Base-by-base conservation (phyloP, 2,888 invertebrate genomes). In the Deroplatys truncata region DNA sequence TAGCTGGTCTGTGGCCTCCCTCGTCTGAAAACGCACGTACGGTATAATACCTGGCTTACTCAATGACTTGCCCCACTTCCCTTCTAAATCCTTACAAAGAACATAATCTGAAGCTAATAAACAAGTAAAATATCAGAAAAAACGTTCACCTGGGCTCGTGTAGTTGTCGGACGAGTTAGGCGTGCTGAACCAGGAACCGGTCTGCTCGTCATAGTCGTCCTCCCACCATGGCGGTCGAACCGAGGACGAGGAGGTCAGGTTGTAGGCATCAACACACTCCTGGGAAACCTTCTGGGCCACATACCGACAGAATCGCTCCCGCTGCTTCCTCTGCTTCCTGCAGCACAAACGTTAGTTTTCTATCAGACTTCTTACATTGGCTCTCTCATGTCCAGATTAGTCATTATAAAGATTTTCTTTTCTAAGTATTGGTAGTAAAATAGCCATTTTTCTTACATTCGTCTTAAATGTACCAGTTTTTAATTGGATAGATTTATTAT, bases 301-400 rank as follows among this genome's bases (percentile, higher is more conserved):
- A 90, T 95, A 95, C 91, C 96, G 95, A 93, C 97, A 97, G 56
- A 96, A 94, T 91, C 96, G 95, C 92, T 97, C 97, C 91, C 96
- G 96, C 93, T 97, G 95, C 93, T 95, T 96, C 92, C 96, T 96
- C 89, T 96, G 94, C 94, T 97, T 97, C 97, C 96, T 96, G 94
- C 28, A 93, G 93, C 90, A 90, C 90, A 91, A 29, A 7, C 28
- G 35, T 28, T 49, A 72, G 49, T 49, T 72, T 35, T 8, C 10
- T 16, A 28, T 28, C 3, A n/a, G 13, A 28, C 25, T 28, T 28
- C n/a, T 84, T 28, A 84, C 16, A 15, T 0, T 31, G 31, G 5
- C 5, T 31, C 31, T 5, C 5, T 4, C 5, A 31, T 31, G 31
- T 43, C 9, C 9, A 35, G 35, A 9, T 9, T 35, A 35, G 7